These are phyloP conservation scores for Tipula confusa DNA, from an alignment of 2,888 invertebrate genomes.

Conservation along the genomic window DNA sequence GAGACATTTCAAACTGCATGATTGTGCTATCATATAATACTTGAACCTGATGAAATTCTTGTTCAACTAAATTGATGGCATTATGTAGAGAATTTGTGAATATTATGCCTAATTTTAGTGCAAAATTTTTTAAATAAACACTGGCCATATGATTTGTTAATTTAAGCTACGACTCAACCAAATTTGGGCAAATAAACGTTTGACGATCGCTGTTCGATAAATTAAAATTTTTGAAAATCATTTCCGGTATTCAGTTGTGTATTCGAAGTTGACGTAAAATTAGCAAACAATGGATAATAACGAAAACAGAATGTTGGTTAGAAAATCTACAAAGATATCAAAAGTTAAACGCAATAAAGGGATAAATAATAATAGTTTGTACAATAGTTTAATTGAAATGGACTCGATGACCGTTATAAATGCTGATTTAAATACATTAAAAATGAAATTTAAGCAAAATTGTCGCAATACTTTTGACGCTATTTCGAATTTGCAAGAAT, in stretches of 20 bases:
- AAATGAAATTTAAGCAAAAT: neutral
- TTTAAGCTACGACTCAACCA: neutral
- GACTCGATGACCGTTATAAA: neutral
- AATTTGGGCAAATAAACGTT: neutral
- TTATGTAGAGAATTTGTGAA: slow-evolving; percentile 83
- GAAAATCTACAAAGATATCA: neutral
- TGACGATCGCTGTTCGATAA: neutral
- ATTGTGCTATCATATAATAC: slow-evolving; percentile 56
- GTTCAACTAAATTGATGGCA: slow-evolving; percentile 97
- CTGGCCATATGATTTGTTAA: slow-evolving; percentile 30
- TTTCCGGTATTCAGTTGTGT: neutral
- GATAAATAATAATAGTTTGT: no score
- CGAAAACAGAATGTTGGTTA: neutral
- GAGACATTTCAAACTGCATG: slow-evolving; percentile 46
- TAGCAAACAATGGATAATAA: no score
- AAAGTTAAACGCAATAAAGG: no score
- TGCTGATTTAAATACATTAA: neutral
- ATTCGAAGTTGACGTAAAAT: no score
- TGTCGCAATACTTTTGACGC: neutral
- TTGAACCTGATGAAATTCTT: slow-evolving; percentile 81
- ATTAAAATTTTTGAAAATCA: neutral
- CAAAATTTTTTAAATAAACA: slow-evolving; percentile 67
- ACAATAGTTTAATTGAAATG: neutral
- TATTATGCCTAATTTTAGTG: slow-evolving; percentile 60
- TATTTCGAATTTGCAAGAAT: neutral